phyloP scores from a whole-genome alignment of 2,888 invertebrate species.

The Strigamia crassipes region DNA sequence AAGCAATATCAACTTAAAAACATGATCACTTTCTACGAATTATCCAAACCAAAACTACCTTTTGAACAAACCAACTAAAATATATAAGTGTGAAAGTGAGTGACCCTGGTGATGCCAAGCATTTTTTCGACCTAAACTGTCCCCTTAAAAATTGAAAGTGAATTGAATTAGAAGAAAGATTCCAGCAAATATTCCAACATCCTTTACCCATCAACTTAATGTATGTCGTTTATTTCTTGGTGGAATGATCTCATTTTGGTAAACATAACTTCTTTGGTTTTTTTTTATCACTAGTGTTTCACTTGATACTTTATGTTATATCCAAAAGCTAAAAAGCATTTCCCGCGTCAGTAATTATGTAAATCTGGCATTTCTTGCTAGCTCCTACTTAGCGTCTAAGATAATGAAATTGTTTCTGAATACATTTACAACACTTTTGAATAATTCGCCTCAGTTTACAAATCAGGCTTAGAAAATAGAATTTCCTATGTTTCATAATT shows the following conservation, averaged over 20 bases:
- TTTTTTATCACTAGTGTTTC: not conserved
- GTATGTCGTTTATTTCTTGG: not conserved
- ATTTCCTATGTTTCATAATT: too few relatives aligned
- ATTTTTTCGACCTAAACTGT: too few relatives aligned
- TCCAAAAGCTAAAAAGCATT: not conserved
- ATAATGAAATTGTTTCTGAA: not conserved
- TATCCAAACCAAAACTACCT: too few relatives aligned
- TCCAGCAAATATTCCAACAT: not conserved
- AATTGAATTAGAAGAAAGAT: not conserved
- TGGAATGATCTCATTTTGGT: not conserved
- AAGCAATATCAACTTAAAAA: too few relatives aligned
- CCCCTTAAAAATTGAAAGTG: not conserved
- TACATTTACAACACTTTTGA: not conserved
- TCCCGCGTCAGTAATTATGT: not conserved
- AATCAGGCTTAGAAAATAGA: not conserved
- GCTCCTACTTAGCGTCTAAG: not conserved
- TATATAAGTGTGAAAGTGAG: too few relatives aligned
- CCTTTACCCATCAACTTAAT: not conserved
- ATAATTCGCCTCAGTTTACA: not conserved
- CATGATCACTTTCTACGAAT: too few relatives aligned
- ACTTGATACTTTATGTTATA: not conserved
- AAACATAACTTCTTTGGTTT: not conserved
- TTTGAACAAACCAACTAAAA: too few relatives aligned
- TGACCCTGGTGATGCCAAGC: too few relatives aligned
- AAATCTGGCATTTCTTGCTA: not conserved